Evolutionary conservation across 1,140 invertebrate species (phyloP).

Genomic region (Rhopalosiphum maidis): DNA sequence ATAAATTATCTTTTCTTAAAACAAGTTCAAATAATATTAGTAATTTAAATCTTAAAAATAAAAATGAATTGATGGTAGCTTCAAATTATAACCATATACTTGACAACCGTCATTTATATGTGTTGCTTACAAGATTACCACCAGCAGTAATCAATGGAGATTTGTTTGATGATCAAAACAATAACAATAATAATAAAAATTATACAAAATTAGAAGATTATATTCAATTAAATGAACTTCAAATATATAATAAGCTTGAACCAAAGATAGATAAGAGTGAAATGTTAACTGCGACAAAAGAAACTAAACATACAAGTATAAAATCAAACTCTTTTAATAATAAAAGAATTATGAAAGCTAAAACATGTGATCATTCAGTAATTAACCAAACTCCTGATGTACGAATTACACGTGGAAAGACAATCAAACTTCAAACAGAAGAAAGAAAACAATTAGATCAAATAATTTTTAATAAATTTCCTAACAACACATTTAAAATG

Average conservation of each 20-base stretch:
- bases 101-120: neutral
- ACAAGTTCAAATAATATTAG: neutral
- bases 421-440: constrained; percentile 28
- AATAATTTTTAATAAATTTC: constrained; percentile 49
- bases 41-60: neutral
- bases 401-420: constrained; percentile 47
- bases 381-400: neutral
- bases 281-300: neutral
- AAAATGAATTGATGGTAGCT: neutral
- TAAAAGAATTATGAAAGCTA: neutral
- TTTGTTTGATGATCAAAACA: neutral
- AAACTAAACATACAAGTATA: neutral
- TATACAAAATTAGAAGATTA: constrained; percentile 51
- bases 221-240: constrained; percentile 48
- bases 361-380: neutral
- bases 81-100: neutral
- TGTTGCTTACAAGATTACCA: constrained; percentile 6
- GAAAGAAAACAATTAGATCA: constrained; percentile 51
- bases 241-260: constrained; percentile 30
- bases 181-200: constrained; percentile 35
- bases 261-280: neutral
- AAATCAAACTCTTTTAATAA: neutral
- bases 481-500: constrained; percentile 36
- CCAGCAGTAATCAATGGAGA: neutral
- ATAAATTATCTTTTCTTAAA: neutral